Base-by-base conservation (phyloP, 2,113 vertebrate genomes). In the Corythornis vintsioides region DNA sequence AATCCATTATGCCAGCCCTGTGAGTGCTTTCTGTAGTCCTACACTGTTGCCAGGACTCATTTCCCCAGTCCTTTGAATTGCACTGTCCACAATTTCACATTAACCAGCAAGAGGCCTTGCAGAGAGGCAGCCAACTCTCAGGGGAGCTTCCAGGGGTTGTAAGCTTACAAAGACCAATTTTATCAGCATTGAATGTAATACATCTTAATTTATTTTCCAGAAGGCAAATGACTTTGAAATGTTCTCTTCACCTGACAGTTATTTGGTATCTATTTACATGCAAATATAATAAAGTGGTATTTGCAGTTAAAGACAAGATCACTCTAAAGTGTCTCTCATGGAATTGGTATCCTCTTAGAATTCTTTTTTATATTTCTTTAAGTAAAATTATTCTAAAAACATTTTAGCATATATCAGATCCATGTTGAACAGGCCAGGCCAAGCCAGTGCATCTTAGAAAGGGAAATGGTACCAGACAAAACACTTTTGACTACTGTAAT, bases 271-370 rank as follows among this genome's bases (percentile, higher is more conserved):
- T 45, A 76, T 87, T 91, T 89, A 83, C 67, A 65, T 72, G 63
- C 83, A 90, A 93, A 82, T 83, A 76, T 15, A 70, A 89, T 88
- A 61, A 92, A 82, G 26, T 52, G 29, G 29, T 52, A 47, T 87
- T 84, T 76, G 24, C 67, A 79, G 55, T 66, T 73, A 76, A 84
- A 92, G 63, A 89, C 66, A 79, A 83, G 75, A 85, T 92, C 67
- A 72, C 47, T 82, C 38, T 83, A 79, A 80, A 43, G 28, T 50
- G 28, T 22, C 24, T 91, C 50, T 50, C 84, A 93, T 28, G 22
- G 63, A 75, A 79, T 4, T 52, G 22, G 19, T 63, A 93, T 90
- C 47, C 25, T 61, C 55, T 59, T 55, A 56, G 35, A 16, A 75
- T 18, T 13, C 5, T 29, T 21, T 38, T n/a, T 47, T 17, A 38